Percentiles rank a stretch among this genome's conserved stretches.
These are phyloP conservation scores for Neosilurus hyrtlii DNA, from an alignment of 2,797 vertebrate species.

Conservation along the genomic window DNA sequence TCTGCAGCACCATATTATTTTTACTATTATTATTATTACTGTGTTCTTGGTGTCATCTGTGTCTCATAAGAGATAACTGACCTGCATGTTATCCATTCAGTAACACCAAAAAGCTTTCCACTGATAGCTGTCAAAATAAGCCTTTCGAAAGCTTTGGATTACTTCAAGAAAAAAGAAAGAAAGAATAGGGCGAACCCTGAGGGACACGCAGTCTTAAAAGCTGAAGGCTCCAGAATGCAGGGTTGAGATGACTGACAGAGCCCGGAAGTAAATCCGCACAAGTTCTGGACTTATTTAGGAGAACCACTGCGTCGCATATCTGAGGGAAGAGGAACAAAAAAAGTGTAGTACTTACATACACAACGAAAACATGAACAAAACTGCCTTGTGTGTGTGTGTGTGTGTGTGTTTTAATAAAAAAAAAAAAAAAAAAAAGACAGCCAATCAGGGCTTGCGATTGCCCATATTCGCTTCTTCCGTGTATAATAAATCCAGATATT, in stretches of 20 bases:
- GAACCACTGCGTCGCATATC: conserved; percentile 58
- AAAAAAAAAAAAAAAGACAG: too few species aligned
- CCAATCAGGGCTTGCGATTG: too few species aligned
- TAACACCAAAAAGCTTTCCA: background rate
- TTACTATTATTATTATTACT: background rate
- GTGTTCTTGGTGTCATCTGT: background rate
- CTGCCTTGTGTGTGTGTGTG: too few species aligned
- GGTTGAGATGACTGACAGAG: background rate
- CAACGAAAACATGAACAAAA: background rate
- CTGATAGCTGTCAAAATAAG: conserved; percentile 2
- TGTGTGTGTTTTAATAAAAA: too few species aligned
- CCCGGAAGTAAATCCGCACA: background rate
- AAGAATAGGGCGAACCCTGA: background rate
- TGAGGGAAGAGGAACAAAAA: conserved; percentile 45
- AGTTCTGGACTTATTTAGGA: conserved; percentile 50
- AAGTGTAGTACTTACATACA: background rate
- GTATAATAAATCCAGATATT: too few species aligned
- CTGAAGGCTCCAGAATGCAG: conserved; percentile 2
- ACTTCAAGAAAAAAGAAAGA: background rate
- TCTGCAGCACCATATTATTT: conserved; percentile 14
- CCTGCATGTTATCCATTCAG: background rate
- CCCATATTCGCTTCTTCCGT: too few species aligned
- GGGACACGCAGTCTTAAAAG: background rate
- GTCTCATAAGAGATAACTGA: background rate
- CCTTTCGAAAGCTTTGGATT: background rate